Evolutionary conservation across 1,140 invertebrate species (phyloP).

Genomic region (Bradynema listronoti): DNA sequence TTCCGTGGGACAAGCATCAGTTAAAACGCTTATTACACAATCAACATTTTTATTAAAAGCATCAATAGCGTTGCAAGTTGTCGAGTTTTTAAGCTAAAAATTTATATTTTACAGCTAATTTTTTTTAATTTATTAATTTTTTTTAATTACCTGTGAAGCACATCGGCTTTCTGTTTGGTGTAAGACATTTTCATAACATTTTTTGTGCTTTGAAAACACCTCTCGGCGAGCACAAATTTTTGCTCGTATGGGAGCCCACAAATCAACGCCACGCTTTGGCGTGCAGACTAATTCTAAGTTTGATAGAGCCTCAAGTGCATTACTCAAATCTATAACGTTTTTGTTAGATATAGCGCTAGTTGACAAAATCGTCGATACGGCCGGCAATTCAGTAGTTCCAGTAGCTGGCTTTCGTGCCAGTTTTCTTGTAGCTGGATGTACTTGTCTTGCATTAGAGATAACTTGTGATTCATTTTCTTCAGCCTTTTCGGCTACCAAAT

Average conservation of each 20-base stretch:
- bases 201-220: constrained; percentile 15
- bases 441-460: background rate
- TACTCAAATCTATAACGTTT: constrained; percentile 15
- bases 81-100: too few relatives aligned
- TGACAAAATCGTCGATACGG: background rate
- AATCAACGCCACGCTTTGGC: constrained; percentile 3
- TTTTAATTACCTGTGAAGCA: constrained; percentile 1
- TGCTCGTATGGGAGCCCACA: constrained; percentile 17
- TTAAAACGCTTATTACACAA: constrained; percentile 43
- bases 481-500: too few relatives aligned
- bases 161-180: background rate
- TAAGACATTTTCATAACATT: constrained; percentile 19
- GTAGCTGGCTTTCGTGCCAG: too few relatives aligned
- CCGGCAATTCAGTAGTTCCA: too few relatives aligned
- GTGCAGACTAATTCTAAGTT: constrained; percentile 21
- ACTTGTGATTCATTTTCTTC: too few relatives aligned
- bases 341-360: background rate
- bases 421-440: constrained; percentile 10
- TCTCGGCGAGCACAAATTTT: constrained; percentile 16
- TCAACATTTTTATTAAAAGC: constrained; percentile 51
- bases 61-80: constrained; percentile 47
- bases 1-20: constrained; percentile 49
- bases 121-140: constrained; percentile 9
- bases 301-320: constrained; percentile 14
- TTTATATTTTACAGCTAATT: constrained; percentile 14